phyloP scores from a whole-genome alignment of 2,113 vertebrate genomes.

The Anser brachyrhynchus region DNA sequence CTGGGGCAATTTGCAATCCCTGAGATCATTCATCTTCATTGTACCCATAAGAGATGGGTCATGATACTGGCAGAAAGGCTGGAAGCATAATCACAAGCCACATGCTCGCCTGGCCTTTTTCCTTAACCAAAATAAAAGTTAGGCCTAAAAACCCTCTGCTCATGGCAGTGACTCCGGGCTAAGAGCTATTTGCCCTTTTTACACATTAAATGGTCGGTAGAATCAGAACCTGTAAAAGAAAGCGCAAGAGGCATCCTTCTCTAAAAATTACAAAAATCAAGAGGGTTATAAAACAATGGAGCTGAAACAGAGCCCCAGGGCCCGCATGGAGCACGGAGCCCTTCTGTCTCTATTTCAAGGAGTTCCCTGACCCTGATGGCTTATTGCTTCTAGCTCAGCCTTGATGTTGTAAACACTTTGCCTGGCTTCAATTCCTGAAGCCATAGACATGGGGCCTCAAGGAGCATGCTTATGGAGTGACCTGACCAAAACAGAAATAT shows the following conservation, averaged over 20 bases:
- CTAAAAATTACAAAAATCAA: neutral
- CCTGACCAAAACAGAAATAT: neutral
- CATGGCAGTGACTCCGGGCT: fast-evolving
- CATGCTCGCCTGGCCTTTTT: neutral
- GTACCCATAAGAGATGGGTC: neutral
- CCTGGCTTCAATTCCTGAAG: neutral
- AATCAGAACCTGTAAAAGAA: neutral
- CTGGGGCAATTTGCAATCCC: neutral
- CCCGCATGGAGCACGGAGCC: neutral
- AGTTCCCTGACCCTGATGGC: neutral
- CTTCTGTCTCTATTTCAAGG: neutral
- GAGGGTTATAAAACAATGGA: neutral
- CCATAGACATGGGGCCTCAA: neutral
- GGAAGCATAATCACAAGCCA: neutral
- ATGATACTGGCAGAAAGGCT: neutral
- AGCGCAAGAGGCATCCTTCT: neutral
- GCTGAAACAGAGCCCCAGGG: neutral
- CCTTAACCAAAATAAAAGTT: neutral
- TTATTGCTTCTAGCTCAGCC: neutral
- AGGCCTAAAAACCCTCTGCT: neutral
- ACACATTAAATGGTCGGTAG: neutral
- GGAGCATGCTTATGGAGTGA: neutral
- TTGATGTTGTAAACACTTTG: neutral
- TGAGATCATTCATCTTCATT: neutral
- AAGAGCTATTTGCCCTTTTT: neutral